Conservation (phyloP, 2,113 vertebrate genomes). For the Nipponia nippon region DNA sequence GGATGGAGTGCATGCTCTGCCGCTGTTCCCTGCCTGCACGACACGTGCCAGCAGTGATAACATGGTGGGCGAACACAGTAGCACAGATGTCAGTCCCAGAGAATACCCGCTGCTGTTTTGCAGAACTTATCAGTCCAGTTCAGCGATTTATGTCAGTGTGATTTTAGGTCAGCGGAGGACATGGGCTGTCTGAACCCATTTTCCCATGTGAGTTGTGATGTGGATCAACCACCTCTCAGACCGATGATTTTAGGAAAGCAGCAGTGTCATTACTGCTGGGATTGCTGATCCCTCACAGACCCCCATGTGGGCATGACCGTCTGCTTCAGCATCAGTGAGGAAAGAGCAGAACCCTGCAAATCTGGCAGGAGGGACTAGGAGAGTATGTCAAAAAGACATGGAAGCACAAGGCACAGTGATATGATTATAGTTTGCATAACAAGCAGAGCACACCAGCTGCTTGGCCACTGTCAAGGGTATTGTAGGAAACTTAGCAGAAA, state of each 20-base stretch:
- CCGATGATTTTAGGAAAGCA: not conserved
- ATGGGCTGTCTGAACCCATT: not conserved
- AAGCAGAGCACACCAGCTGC: not conserved
- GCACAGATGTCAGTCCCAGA: not conserved
- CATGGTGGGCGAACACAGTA: not conserved
- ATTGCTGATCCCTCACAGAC: not conserved
- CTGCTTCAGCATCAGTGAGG: not conserved
- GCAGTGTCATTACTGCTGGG: not conserved
- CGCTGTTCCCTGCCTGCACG: not conserved
- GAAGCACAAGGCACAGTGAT: not conserved
- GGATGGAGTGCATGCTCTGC: not conserved
- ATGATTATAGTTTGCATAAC: not conserved
- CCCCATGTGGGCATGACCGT: not conserved
- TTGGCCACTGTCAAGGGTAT: not conserved
- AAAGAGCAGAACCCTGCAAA: not conserved
- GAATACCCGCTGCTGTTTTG: not conserved
- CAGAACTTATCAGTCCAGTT: not conserved
- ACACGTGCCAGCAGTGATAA: not conserved
- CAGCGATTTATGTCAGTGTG: not conserved
- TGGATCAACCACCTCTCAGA: not conserved
- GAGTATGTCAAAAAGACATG: not conserved
- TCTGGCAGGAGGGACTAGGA: not conserved
- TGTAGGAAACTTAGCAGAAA: not conserved
- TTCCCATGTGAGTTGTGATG: not conserved
- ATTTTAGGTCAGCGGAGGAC: not conserved